Evolutionary conservation across 2,797 vertebrate species (phyloP).

Genomic region (Glyptemys insculpta): DNA sequence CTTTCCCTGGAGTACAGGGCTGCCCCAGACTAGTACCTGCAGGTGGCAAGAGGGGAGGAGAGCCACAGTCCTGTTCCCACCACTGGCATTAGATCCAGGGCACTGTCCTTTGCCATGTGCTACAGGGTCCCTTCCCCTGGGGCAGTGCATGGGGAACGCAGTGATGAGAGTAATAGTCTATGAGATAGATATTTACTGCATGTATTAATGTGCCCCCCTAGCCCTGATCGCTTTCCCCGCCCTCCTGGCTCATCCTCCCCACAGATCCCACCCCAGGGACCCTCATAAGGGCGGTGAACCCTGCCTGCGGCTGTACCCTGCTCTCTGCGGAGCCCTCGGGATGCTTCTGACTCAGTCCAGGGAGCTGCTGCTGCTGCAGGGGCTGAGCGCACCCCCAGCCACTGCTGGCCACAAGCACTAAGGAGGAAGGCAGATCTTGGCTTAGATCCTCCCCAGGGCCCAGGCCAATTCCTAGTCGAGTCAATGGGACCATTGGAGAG

Average conservation of each 20-base stretch:
- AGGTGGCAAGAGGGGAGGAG: not conserved
- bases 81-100: not conserved
- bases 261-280: not conserved
- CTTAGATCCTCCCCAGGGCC: not conserved
- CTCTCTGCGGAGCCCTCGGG: too few relatives aligned
- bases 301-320: not conserved
- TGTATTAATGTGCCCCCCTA: too few relatives aligned
- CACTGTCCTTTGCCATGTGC: too few relatives aligned
- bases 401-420: too few relatives aligned
- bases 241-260: not conserved
- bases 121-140: not conserved
- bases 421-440: too few relatives aligned
- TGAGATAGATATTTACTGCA: too few relatives aligned
- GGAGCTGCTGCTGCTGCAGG: too few relatives aligned
- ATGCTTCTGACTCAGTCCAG: not conserved
- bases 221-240: not conserved
- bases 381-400: too few relatives aligned
- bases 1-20: not conserved
- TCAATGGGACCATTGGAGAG: not conserved
- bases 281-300: not conserved
- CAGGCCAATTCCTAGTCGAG: not conserved
- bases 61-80: not conserved
- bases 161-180: too few relatives aligned
- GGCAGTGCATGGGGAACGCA: not conserved
- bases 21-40: not conserved